These are phyloP conservation scores for Halcyon smyrnensis DNA, from an alignment of 2,797 vertebrate species.

Conservation along the genomic window DNA sequence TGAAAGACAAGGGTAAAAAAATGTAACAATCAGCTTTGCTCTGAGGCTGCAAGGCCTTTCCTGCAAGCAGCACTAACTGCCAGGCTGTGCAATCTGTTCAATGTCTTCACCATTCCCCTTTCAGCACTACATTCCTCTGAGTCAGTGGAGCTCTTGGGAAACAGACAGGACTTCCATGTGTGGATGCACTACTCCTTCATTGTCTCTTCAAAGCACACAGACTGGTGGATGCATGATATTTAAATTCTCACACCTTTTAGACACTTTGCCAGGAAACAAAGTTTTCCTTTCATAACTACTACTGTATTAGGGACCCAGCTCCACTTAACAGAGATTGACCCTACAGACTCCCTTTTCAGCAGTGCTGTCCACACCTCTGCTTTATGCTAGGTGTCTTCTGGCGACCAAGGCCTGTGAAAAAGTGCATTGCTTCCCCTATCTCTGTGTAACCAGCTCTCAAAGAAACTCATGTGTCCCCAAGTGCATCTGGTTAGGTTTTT, in stretches of 20 bases:
- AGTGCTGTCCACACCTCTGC: not conserved
- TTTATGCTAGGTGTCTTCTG: not conserved
- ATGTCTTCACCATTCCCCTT: not conserved
- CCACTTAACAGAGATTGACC: not conserved
- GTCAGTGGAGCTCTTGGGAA: not conserved
- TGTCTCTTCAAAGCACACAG: not conserved
- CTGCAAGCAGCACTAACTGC: not conserved
- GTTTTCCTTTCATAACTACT: not conserved
- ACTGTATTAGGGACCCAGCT: not conserved
- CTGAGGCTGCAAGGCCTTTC: not conserved
- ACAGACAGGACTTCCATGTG: not conserved
- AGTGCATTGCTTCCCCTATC: not conserved
- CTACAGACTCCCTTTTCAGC: not conserved
- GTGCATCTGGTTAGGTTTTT: not conserved
- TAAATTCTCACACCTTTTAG: not conserved
- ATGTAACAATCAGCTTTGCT: not conserved
- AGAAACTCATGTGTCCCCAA: not conserved
- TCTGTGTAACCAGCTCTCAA: not conserved
- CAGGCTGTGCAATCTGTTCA: not conserved
- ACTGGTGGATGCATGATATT: not conserved
- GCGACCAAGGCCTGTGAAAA: not conserved
- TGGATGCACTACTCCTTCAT: not conserved
- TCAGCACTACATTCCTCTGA: not conserved
- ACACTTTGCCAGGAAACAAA: not conserved
- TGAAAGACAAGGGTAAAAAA: not conserved